These are phyloP conservation scores for Marronus borbonicus DNA, from an alignment of 2,888 invertebrate species.

Conservation along the genomic window DNA sequence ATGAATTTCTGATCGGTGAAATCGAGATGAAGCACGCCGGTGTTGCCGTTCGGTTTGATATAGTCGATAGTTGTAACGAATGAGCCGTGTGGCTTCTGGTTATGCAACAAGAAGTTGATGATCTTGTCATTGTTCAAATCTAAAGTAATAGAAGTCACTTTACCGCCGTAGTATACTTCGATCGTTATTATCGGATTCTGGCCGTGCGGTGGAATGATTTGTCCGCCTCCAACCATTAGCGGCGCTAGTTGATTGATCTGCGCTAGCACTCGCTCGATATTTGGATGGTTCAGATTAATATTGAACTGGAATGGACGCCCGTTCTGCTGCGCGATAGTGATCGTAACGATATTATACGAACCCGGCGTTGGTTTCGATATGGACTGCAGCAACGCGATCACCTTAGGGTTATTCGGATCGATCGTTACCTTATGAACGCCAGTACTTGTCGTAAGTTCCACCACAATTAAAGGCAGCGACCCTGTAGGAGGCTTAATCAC, in stretches of 20 bases:
- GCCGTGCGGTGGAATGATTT: neutral
- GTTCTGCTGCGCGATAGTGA: neutral
- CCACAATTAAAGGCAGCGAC: too few species aligned
- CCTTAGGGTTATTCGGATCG: neutral
- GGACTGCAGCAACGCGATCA: neutral
- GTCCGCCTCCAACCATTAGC: neutral
- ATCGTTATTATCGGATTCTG: slow-evolving; percentile 9
- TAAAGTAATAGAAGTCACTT: neutral
- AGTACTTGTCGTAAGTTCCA: neutral
- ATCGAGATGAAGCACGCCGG: neutral
- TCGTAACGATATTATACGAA: neutral
- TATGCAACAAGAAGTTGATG: too few species aligned
- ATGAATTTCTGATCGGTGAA: neutral
- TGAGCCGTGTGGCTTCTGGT: too few species aligned
- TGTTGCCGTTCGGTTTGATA: neutral
- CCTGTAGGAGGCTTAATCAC: too few species aligned
- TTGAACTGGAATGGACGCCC: neutral
- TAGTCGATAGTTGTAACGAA: too few species aligned
- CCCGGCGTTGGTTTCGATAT: neutral
- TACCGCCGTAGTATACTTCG: slow-evolving; percentile 3
- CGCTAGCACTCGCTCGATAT: neutral
- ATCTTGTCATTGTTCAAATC: slow-evolving; percentile 10
- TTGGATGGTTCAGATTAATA: neutral
- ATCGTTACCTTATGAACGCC: neutral
- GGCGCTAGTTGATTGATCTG: neutral